A percentile compares a stretch with the other conserved stretches of the same genome.
Conservation (phyloP, 1,140 invertebrate genomes). For the Mycetomoellerius zeteki region DNA sequence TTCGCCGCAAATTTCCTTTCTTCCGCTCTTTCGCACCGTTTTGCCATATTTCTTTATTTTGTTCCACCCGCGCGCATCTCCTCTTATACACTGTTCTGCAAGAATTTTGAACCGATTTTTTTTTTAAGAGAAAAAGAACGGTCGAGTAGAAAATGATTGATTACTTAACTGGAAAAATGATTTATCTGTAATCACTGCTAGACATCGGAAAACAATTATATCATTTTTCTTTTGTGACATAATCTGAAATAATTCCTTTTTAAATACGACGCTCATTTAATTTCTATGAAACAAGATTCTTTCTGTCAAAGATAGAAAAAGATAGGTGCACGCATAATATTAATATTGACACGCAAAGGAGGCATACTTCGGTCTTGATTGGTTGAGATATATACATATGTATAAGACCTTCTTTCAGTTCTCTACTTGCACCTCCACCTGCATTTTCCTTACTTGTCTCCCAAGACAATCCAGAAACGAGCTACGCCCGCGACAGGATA, state of each 20-base stretch:
- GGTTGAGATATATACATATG: neutral
- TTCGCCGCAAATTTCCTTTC: constrained; percentile 56
- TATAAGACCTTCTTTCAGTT: constrained; percentile 22
- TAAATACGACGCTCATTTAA: neutral
- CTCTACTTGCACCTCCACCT: constrained; percentile 1
- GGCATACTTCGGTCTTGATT: neutral
- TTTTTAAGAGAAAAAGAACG: neutral
- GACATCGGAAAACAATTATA: neutral
- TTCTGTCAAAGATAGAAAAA: neutral
- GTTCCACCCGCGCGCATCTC: constrained; percentile 17
- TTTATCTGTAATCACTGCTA: neutral
- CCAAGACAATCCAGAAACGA: constrained; percentile 61
- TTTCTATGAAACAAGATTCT: neutral
- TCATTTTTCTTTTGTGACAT: constrained; percentile 14
- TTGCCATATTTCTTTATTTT: constrained; percentile 47
- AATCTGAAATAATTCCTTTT: neutral
- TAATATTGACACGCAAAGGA: neutral
- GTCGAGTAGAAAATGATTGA: neutral
- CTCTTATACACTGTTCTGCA: constrained; percentile 8
- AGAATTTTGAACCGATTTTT: constrained; percentile 9
- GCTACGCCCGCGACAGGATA: constrained; percentile 46
- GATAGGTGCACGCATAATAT: neutral
- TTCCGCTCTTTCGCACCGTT: constrained; percentile 37
- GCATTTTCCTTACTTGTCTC: constrained; percentile 49
- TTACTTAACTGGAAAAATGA: neutral